Base-by-base conservation (phyloP, 2,888 invertebrate species). In the Apodemia zela region DNA sequence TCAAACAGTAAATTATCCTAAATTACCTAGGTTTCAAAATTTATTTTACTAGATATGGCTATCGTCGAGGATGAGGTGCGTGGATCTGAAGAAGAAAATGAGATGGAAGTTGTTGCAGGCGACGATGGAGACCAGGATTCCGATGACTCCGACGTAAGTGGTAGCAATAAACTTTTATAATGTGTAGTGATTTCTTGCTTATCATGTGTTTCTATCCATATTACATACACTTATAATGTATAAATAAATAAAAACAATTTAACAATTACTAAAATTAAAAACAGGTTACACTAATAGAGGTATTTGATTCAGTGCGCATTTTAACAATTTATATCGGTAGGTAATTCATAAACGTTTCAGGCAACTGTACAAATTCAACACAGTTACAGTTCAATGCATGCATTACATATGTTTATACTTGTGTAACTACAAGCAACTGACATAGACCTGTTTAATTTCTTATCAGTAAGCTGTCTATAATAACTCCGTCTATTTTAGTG, bases 71-170 rank as follows among this genome's bases (percentile, higher is more conserved):
- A 90, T 67, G 90, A 89, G 74, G 84, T 88, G 65, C 80, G 85
- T 81, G 90, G 88, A 65, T 89, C 89, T 3, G 88, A 87, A 70
- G 90, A 89, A 67, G 91, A 90, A 68, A 88, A 88, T 76, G 89
- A 89, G 72, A 87, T 89, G 73, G 89, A 89, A 75, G 87, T 89
- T 3, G 86, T 87, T 3, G 84, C 89, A 47, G 91, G 88, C 65
- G 87, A 88, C 62, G 89, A 87, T 62, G 82, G 75, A 57, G 89
- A 89, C 54, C 86, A 84, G 67, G 90, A 91, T 70, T 85, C 89
- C 0, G 89, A 89, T 65, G 89, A 87, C 69, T 88, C 89, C 47
- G 89, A 89, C 73, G 88, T 89, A 78, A 79, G 84, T 72, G 71
- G 71, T 70, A 66, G 49, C 65, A 61, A 21, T 62, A 68, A 62